Conservation (phyloP, 35 echinoderm and acorn worm species). For the Apostichopus californicus region DNA sequence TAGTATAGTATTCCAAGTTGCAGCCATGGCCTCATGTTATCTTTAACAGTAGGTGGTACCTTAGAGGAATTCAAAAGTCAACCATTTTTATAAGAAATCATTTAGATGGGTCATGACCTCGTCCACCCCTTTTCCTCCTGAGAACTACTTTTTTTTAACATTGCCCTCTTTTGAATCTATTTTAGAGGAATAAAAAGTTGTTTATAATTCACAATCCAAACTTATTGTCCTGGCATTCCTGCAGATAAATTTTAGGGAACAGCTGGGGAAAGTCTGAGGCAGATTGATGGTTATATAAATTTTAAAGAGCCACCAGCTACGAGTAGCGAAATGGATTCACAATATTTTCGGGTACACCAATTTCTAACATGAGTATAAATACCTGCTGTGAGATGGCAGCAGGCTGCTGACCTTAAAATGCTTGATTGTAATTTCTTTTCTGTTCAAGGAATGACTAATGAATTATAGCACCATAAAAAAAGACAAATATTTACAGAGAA, state of each 20-base stretch:
- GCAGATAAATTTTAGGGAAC: conserved; percentile 36
- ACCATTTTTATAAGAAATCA: not conserved
- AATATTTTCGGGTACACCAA: no score
- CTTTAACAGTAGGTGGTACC: conserved; percentile 37
- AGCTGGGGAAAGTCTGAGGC: not conserved
- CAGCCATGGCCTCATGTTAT: not conserved
- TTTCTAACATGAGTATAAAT: no score
- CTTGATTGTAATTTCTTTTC: no score
- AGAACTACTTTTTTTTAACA: not conserved
- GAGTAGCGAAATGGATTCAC: not conserved
- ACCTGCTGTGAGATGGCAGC: no score
- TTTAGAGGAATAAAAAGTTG: conserved; percentile 14
- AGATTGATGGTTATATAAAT: not conserved
- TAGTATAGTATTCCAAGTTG: not conserved
- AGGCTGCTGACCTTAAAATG: no score
- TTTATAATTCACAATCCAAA: conserved; percentile 12
- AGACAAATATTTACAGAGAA: no score
- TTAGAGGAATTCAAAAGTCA: conserved; percentile 31
- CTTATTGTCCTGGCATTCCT: conserved; percentile 27
- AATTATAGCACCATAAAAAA: no score
- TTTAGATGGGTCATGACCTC: conserved; percentile 1
- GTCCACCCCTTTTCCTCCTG: not conserved
- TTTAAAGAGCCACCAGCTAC: not conserved
- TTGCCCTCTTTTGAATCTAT: not conserved
- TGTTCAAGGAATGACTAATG: no score